phyloP scores from a whole-genome alignment of 2,797 vertebrate species.

The Cirrhinus molitorella region DNA sequence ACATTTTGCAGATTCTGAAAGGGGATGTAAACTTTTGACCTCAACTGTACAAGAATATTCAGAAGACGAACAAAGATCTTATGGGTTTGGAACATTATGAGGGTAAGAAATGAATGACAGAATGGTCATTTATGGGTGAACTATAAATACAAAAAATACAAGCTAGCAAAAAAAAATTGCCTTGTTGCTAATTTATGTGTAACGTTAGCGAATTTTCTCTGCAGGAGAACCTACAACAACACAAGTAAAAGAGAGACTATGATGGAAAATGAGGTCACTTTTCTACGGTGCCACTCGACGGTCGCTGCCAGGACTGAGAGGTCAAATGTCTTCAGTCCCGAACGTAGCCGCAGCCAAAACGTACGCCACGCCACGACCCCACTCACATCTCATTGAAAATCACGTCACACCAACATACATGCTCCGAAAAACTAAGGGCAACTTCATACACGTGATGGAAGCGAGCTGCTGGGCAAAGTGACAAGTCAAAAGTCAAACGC shows the following conservation, averaged over 20 bases:
- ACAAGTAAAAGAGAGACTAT: neutral
- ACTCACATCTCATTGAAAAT: conserved; percentile 26
- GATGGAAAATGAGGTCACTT: conserved; percentile 55
- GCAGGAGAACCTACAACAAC: conserved; percentile 17
- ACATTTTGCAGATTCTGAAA: no score
- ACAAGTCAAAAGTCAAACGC: conserved; percentile 22
- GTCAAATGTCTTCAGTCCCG: conserved; percentile 26
- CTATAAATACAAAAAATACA: neutral
- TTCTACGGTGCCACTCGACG: conserved; percentile 29
- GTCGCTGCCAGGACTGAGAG: conserved; percentile 32
- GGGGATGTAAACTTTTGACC: no score
- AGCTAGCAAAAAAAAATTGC: neutral
- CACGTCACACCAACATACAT: neutral
- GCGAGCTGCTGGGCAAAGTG: neutral
- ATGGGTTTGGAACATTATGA: no score
- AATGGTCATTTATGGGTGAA: no score
- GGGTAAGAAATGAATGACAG: no score
- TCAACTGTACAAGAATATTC: neutral
- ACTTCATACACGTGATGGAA: conserved; percentile 7
- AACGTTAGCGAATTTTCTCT: neutral
- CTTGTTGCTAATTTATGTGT: neutral
- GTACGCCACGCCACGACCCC: neutral
- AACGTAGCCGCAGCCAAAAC: neutral
- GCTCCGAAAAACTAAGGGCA: neutral
- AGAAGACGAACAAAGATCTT: neutral